phyloP scores from a whole-genome alignment of 2,113 vertebrate genomes.

The Tachysurus fulvidraco region DNA sequence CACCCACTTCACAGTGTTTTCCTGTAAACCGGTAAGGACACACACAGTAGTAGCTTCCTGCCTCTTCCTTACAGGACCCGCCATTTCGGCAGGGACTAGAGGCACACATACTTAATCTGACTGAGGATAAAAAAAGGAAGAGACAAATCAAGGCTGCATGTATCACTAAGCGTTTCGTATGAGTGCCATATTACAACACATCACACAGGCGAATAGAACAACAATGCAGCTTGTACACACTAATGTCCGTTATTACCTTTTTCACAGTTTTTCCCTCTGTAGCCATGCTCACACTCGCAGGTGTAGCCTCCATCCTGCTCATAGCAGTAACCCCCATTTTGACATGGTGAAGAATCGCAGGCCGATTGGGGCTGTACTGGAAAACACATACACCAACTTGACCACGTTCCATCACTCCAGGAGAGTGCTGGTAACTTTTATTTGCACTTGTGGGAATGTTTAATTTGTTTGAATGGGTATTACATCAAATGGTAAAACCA shows the following conservation, averaged over 20 bases:
- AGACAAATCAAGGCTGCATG: constrained; percentile 54
- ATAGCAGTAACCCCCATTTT: constrained; percentile 91
- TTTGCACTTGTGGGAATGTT: constrained; percentile 25
- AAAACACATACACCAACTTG: constrained; percentile 65
- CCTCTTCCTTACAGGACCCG: constrained; percentile 87
- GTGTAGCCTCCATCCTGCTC: constrained; percentile 83
- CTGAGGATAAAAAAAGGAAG: constrained; percentile 70
- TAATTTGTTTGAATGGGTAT: constrained; percentile 28
- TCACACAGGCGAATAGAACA: neutral
- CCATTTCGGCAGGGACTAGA: constrained; percentile 88
- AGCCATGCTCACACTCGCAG: constrained; percentile 87
- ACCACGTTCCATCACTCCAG: constrained; percentile 53
- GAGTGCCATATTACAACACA: neutral
- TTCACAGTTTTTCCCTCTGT: constrained; percentile 88
- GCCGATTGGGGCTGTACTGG: constrained; percentile 88
- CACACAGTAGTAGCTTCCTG: constrained; percentile 83
- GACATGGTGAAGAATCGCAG: constrained; percentile 94
- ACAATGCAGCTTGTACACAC: constrained; percentile 13
- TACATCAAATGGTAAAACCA: constrained; percentile 31
- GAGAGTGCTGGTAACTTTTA: constrained; percentile 36
- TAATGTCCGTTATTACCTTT: constrained; percentile 77
- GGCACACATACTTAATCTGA: constrained; percentile 87
- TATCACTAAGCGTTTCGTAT: neutral
- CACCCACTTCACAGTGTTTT: constrained; percentile 95
- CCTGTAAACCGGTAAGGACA: constrained; percentile 95